A percentile compares a stretch with the other conserved stretches of the same genome.
Conservation (phyloP, 2,797 vertebrate species). For the Pampus argenteus region DNA sequence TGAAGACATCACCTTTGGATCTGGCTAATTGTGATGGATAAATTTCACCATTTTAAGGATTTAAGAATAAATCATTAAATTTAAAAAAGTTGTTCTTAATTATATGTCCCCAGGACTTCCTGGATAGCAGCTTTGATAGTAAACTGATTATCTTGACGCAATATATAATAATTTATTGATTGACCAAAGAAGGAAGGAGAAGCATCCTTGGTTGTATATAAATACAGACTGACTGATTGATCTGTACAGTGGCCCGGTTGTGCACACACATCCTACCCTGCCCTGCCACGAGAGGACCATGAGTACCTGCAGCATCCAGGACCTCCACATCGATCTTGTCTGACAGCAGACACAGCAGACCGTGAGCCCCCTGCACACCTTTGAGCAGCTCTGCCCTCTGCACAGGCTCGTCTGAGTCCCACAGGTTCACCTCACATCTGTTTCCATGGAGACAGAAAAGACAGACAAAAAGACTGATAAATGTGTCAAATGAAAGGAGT, state of each 20-base stretch:
- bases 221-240: neutral
- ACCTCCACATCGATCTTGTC: constrained; percentile 90
- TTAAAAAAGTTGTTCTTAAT: neutral
- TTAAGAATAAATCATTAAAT: too few relatives aligned
- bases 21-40: neutral
- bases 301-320: constrained; percentile 90
- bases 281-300: neutral
- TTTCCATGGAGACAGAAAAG: constrained; percentile 37
- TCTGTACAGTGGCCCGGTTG: neutral
- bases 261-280: neutral
- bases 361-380: constrained; percentile 85
- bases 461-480: too few relatives aligned
- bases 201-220: too few relatives aligned
- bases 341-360: constrained; percentile 90
- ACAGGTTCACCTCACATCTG: constrained; percentile 88
- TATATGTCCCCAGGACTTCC: neutral
- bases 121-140: neutral
- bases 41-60: too few relatives aligned
- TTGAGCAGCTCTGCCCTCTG: constrained; percentile 87
- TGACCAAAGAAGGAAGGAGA: too few relatives aligned
- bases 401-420: constrained; percentile 93
- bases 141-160: neutral
- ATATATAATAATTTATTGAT: neutral
- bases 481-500: neutral
- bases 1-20: too few relatives aligned